Base-by-base conservation (phyloP, 53 echinoderm and acorn worm species). In the Pentamera pediparva region DNA sequence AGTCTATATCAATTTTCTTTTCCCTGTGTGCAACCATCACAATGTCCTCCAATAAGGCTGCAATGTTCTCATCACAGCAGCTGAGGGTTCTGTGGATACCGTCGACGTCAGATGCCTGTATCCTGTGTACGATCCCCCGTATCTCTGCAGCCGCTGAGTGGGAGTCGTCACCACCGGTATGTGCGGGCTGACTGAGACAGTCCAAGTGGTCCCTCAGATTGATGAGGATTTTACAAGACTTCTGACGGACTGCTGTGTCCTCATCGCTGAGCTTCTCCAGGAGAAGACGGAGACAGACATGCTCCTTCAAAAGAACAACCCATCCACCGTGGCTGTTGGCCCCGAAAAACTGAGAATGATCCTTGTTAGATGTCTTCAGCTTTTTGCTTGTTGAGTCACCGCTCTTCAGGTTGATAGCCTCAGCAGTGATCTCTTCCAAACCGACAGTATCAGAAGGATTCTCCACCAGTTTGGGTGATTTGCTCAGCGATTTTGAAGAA, bases 151-250 rank as follows among this genome's bases (percentile, higher is more conserved):
- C 29, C 58, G 6, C 29, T 28, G 58, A 32, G 7, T 24, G 58
- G 58, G 32, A 57, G 58, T 57, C 29, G 29, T 57, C 32, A 57
- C 8, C 17, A 28, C 7, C 9, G 21, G 28, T 32, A 17, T 20
- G 29, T 57, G 11, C 21, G 10, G 58, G 32, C 13, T 26, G 13
- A 28, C 9, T 31, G 3, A n/a, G 27, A 4, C 15, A 67, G 26
- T 22, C 29, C 10, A 87, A 59, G 21, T 51, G 34, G 6, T 56
- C 49, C 55, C 79, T 73, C 4, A 89, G 43, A 35, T 47, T 36
- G n/a, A 71, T 64, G 18, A 89, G 52, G 63, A 89, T 85, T 59
- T 61, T 38, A 52, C 85, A 89, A 4, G 89, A 81, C 57, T 56
- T 81, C 8, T 41, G 17, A 19, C 70, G 41, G 9, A 89, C 89